Evolutionary conservation across 2,888 invertebrate genomes (phyloP).

Genomic region (Thera obeliscata): DNA sequence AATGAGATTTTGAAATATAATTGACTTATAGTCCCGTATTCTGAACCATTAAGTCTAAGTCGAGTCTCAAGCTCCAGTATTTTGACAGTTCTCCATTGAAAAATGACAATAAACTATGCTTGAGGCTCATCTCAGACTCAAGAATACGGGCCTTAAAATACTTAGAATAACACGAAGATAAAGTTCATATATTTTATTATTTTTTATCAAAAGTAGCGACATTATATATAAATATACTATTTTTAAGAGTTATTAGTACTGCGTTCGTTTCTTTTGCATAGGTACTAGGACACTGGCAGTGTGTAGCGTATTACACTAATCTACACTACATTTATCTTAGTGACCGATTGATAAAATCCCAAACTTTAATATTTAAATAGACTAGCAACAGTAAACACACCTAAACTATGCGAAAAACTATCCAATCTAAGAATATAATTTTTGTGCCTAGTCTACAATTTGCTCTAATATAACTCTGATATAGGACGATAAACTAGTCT

Average conservation of each 20-base stretch:
- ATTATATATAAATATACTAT: slow-evolving; percentile 11
- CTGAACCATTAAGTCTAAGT: too few species aligned
- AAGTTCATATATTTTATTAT: slow-evolving; percentile 9
- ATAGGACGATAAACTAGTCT: slow-evolving; percentile 18
- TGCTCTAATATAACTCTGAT: slow-evolving; percentile 19
- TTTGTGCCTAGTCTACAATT: slow-evolving; percentile 22
- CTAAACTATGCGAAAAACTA: slow-evolving; percentile 32
- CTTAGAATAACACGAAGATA: slow-evolving; percentile 16
- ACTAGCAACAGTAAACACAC: slow-evolving; percentile 37
- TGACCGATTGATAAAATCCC: slow-evolving; percentile 41
- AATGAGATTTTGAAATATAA: slow-evolving; percentile 34
- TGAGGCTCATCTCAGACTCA: too few species aligned
- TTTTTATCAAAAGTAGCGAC: slow-evolving; percentile 11
- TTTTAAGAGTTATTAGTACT: slow-evolving; percentile 21
- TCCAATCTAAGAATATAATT: slow-evolving; percentile 20
- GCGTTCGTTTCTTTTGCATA: slow-evolving; percentile 40
- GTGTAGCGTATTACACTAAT: slow-evolving; percentile 52
- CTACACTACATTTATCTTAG: slow-evolving; percentile 31
- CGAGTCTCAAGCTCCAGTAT: too few species aligned
- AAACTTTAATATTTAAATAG: slow-evolving; percentile 12
- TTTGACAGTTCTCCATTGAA: too few species aligned
- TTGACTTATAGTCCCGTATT: slow-evolving; percentile 22
- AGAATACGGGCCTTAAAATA: slow-evolving; percentile 8
- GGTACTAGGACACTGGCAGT: slow-evolving; percentile 67
- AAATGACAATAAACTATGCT: too few species aligned